Evolutionary conservation across 2,797 vertebrate species (phyloP).

Genomic region (Takifugu rubripes): DNA sequence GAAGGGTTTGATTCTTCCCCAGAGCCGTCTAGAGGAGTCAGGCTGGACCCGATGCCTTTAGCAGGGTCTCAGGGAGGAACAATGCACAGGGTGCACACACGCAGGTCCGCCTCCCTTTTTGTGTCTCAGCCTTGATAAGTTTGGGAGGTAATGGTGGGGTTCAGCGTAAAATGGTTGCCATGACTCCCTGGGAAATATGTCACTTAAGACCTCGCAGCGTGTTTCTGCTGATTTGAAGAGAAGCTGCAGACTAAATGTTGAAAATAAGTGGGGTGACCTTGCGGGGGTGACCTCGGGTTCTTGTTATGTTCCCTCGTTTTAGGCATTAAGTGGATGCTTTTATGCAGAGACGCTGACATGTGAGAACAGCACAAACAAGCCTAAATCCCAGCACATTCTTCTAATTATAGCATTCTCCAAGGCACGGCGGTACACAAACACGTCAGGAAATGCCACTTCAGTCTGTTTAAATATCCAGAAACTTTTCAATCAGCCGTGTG

Average conservation of each 20-base stretch:
- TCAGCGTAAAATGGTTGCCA: constrained; percentile 41
- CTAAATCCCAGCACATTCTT: background rate
- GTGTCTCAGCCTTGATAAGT: constrained; percentile 12
- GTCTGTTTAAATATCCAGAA: too few species aligned
- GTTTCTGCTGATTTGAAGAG: constrained; percentile 7
- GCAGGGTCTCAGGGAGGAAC: constrained; percentile 7
- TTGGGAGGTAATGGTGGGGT: constrained; percentile 28
- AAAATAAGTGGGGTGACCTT: constrained; percentile 11
- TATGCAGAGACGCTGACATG: background rate
- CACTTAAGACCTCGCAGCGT: constrained; percentile 19
- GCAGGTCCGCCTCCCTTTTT: constrained; percentile 20
- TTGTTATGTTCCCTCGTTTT: background rate
- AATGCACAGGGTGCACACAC: constrained; percentile 13
- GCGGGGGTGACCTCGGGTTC: constrained; percentile 17
- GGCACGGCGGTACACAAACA: too few species aligned
- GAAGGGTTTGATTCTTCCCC: constrained; percentile 27
- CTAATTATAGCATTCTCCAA: too few species aligned
- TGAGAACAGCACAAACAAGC: background rate
- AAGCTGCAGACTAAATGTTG: constrained; percentile 3
- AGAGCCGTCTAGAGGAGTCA: constrained; percentile 15
- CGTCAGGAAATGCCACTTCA: too few species aligned
- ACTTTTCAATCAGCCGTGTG: too few species aligned
- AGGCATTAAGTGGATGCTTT: background rate
- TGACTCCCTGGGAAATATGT: constrained; percentile 30
- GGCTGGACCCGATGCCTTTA: constrained; percentile 24